Evolutionary conservation across 2,888 invertebrate species (phyloP), one percentile per base, ranked within the genome.

Genomic region (Chirona hameri): DNA sequence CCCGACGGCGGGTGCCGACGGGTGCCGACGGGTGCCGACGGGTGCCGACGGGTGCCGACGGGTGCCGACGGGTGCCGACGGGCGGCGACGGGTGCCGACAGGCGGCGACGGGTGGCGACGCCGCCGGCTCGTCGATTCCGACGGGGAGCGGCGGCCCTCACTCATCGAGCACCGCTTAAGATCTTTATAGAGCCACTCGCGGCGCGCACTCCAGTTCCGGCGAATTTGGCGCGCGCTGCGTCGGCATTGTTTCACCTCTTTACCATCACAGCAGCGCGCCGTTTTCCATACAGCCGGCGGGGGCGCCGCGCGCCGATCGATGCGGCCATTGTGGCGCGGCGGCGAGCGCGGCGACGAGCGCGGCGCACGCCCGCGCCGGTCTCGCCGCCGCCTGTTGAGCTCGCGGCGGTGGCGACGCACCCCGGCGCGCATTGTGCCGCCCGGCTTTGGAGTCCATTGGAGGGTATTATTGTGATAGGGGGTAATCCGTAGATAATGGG

Each of bases 401-500:
- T 14, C 31, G 0, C 27, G 31, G 31, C 31, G 18, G 72, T 5
- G 1, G 31, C 31, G 72, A 10, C 31, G 72, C 72, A 7, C 72
- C 72, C 72, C 21, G 14, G 3, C 72, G 31, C 72, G 52, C 31
- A 29, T 72, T 72, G 29, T 72, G 72, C 31, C 29, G 18, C 29
- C 18, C 72, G 14, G 72, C 72, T 72, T 72, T 72, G 72, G 72
- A 72, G 72, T 72, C 31, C 72, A 72, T 72, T 72, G 72, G 72
- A 72, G 72, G 31, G 72, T 72, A 72, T 72, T 72, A 72, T 72
- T 72, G 72, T 72, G 72, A 72, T 72, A 72, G 72, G 31, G 72
- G 72, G 72, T 72, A 72, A 72, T 72, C 72, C 72, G 27, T 3
- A 31, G 72, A 72, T 72, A 72, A 72, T 72, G 31, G 72, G 72